phyloP scores from a whole-genome alignment of 2,797 vertebrate genomes.

The Takifugu rubripes region DNA sequence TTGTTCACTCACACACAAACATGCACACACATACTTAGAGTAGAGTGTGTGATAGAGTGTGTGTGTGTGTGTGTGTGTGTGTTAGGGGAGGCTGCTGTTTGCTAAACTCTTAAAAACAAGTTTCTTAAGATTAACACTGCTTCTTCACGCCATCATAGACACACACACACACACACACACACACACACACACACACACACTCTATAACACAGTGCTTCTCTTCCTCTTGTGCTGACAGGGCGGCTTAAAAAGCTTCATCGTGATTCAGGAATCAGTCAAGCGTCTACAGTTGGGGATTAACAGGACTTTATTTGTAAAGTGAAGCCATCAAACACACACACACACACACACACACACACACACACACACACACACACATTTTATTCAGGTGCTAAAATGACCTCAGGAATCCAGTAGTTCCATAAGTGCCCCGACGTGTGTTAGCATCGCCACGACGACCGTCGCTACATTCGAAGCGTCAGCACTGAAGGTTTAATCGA shows the following conservation, averaged over 20 bases:
- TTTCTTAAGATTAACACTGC: conserved; percentile 40
- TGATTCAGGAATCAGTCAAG: conserved; percentile 53
- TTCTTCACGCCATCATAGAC: conserved; percentile 43
- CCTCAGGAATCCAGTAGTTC: too few species aligned
- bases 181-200: neutral
- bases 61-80: conserved; percentile 13
- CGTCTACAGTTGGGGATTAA: conserved; percentile 34
- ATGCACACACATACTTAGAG: too few species aligned
- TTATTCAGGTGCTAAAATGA: neutral
- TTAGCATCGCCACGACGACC: too few species aligned
- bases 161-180: conserved; percentile 19
- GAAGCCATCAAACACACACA: conserved; percentile 26
- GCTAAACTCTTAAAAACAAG: conserved; percentile 52
- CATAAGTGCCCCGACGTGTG: too few species aligned
- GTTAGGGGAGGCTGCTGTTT: conserved; percentile 28
- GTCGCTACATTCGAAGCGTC: too few species aligned
- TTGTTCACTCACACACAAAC: neutral
- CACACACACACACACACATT: conserved; percentile 1
- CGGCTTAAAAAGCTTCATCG: conserved; percentile 36
- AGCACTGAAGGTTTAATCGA: too few species aligned
- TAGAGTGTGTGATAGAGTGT: conserved; percentile 4
- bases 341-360: too few species aligned
- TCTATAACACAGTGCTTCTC: neutral
- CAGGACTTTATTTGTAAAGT: conserved; percentile 35
- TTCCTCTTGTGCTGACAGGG: conserved; percentile 30